Conservation (phyloP, 2,888 invertebrate species). For the Tribolium freemani region DNA sequence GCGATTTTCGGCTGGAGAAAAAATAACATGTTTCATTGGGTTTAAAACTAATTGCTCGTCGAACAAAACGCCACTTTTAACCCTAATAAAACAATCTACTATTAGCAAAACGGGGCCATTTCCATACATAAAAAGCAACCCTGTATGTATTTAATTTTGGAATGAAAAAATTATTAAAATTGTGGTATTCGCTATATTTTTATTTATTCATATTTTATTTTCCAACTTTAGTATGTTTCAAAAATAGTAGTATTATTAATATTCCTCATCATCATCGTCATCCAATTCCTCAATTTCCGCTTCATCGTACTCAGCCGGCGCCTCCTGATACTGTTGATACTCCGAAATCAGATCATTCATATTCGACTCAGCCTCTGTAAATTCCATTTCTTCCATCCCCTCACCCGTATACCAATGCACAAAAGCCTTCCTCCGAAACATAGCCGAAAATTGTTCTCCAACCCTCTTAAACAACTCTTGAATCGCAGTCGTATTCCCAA, state of each 20-base stretch:
- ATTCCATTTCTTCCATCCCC: slow-evolving; percentile 82
- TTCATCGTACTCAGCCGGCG: slow-evolving; percentile 72
- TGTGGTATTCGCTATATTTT: no score
- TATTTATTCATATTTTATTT: no score
- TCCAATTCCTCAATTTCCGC: slow-evolving; percentile 71
- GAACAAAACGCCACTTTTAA: no score
- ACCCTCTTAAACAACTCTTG: slow-evolving; percentile 84
- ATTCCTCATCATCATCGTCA: slow-evolving; percentile 43
- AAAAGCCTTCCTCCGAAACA: slow-evolving; percentile 82
- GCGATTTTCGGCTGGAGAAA: no score
- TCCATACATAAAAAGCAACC: no score
- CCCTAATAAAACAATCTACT: no score
- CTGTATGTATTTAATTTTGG: no score
- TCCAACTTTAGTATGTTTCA: no score
- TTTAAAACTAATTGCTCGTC: no score
- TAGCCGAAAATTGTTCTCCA: slow-evolving; percentile 71
- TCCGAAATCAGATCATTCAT: slow-evolving; percentile 82
- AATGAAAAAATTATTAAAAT: no score
- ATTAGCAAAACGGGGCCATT: no score
- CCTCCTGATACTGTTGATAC: slow-evolving; percentile 83
- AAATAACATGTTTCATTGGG: no score
- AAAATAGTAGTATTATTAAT: not conserved
- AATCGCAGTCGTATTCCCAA: slow-evolving; percentile 75
- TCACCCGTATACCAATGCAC: slow-evolving; percentile 84
- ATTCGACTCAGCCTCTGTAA: slow-evolving; percentile 81